phyloP scores from a whole-genome alignment of 2,888 invertebrate genomes.

The Coelopa pilipes region DNA sequence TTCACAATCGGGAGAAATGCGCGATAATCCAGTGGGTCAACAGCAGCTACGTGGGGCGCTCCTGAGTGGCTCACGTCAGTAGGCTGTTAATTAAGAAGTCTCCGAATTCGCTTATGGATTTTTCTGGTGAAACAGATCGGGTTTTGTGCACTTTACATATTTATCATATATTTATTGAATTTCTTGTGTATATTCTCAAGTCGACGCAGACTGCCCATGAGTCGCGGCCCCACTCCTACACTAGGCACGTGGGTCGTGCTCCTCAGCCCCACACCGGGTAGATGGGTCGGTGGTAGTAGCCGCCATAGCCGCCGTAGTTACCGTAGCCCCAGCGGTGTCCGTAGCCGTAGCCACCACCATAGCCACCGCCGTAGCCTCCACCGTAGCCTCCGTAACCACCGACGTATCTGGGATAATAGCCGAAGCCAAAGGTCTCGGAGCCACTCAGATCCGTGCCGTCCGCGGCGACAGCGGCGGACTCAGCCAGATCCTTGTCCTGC shows the following conservation, averaged over 20 bases:
- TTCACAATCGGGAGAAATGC: no score
- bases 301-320: constrained; percentile 39
- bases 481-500: constrained; percentile 33
- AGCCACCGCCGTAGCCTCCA: constrained; percentile 42
- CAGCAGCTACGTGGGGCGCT: no score
- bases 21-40: no score
- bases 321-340: constrained; percentile 41
- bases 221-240: background rate
- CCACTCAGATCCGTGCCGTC: constrained; percentile 49
- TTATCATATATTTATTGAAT: background rate
- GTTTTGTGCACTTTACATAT: no score
- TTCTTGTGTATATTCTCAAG: background rate
- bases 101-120: no score
- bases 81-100: no score
- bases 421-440: constrained; percentile 52
- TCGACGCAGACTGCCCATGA: background rate
- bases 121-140: no score
- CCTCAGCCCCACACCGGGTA: constrained; percentile 43
- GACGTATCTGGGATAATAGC: constrained; percentile 48
- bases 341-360: constrained; percentile 42
- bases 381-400: constrained; percentile 30
- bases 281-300: constrained; percentile 42
- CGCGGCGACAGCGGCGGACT: constrained; percentile 36
- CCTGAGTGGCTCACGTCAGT: no score
- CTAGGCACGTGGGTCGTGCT: background rate